Evolutionary conservation across 2,797 vertebrate species (phyloP).

Genomic region (Sitta carolinensis): DNA sequence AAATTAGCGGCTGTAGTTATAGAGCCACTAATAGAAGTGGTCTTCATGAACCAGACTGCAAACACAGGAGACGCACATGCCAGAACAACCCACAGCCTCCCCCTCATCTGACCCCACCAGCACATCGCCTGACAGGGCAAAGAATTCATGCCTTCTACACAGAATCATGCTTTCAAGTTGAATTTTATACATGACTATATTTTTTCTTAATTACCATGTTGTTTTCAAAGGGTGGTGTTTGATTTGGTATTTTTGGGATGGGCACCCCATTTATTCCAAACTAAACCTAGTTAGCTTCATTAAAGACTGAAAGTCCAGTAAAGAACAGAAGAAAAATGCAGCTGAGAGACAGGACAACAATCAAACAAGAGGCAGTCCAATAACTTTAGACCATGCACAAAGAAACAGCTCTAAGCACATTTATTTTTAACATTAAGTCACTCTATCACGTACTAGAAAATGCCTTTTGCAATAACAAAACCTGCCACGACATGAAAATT

Average conservation of each 20-base stretch:
- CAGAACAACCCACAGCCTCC: neutral
- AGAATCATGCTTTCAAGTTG: neutral
- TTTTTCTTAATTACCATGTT: neutral
- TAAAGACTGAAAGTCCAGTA: neutral
- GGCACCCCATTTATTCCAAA: neutral
- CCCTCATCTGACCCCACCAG: neutral
- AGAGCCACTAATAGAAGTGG: neutral
- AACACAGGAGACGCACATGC: neutral
- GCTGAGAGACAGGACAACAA: neutral
- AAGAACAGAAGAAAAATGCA: neutral
- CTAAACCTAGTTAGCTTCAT: neutral
- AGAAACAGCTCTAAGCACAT: neutral
- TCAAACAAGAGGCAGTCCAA: neutral
- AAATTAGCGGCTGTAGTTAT: neutral
- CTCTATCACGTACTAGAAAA: neutral
- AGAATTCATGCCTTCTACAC: neutral
- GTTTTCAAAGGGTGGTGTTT: rapidly evolving
- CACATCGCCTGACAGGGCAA: rapidly evolving
- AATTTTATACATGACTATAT: neutral
- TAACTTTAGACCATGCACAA: neutral
- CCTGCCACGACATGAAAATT: neutral
- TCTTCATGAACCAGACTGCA: neutral
- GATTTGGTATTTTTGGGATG: neutral
- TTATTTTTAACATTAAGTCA: slow-evolving; percentile 1
- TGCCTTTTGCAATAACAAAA: neutral